Evolutionary conservation across 2,797 vertebrate genomes (phyloP).

Genomic region (Urocyon cinereoargenteus): DNA sequence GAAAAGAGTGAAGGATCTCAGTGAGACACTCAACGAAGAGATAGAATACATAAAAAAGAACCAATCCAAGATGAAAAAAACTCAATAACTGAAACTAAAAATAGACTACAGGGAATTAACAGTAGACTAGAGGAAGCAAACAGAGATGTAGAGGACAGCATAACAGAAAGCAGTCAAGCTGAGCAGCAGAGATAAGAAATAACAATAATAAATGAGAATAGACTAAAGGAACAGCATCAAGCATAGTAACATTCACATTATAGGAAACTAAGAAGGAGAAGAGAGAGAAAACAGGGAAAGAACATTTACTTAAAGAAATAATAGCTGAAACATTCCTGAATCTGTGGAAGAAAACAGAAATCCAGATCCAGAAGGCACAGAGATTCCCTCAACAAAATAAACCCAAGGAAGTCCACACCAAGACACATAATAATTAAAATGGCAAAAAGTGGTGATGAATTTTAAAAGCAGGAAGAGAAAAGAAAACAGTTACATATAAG

Average conservation of each 20-base stretch:
- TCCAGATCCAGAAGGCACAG: neutral
- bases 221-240: neutral
- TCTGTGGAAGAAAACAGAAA: neutral
- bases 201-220: neutral
- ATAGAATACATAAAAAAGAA: neutral
- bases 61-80: neutral
- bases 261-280: neutral
- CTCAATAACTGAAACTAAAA: neutral
- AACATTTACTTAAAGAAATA: neutral
- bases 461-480: neutral
- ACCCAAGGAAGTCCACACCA: neutral
- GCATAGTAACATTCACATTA: neutral
- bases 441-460: neutral
- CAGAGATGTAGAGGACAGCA: neutral
- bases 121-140: neutral
- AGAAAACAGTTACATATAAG: neutral
- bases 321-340: neutral
- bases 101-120: neutral
- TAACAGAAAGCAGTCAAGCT: neutral
- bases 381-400: neutral
- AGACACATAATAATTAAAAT: neutral
- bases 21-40: neutral
- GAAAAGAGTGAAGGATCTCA: neutral
- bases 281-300: neutral
- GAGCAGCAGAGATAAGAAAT: neutral